Evolutionary conservation across 2,888 invertebrate species (phyloP).

Genomic region (Caenorhabditis macrosperma): DNA sequence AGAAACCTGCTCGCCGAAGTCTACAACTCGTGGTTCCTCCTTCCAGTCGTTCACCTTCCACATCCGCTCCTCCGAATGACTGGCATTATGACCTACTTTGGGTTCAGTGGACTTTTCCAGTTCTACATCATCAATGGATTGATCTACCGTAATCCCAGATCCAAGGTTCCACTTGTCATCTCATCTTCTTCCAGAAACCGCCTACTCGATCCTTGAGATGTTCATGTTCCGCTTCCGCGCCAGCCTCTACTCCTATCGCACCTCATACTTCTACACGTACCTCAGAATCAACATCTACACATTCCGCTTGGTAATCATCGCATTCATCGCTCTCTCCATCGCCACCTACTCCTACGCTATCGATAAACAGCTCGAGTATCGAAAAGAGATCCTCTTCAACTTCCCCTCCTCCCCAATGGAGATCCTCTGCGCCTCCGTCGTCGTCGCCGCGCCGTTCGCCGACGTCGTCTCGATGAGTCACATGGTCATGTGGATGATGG

Average conservation of each 20-base stretch:
- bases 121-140: slow-evolving; percentile 19
- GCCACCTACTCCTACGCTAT: slow-evolving; percentile 10
- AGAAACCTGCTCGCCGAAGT: slow-evolving; percentile 26
- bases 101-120: slow-evolving; percentile 29
- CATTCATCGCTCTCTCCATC: neutral
- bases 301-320: neutral
- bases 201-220: slow-evolving; percentile 29
- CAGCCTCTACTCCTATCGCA: slow-evolving; percentile 10
- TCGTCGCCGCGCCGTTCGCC: slow-evolving; percentile 19
- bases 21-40: slow-evolving; percentile 22
- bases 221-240: slow-evolving; percentile 34
- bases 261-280: slow-evolving; percentile 15
- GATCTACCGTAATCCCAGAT: slow-evolving; percentile 31
- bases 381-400: slow-evolving; percentile 2
- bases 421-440: slow-evolving; percentile 13
- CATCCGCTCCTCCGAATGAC: slow-evolving; percentile 18
- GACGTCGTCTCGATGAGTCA: slow-evolving; percentile 25
- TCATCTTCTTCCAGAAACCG: slow-evolving; percentile 22
- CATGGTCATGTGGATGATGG: slow-evolving; percentile 19
- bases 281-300: slow-evolving; percentile 18
- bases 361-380: neutral
- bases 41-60: slow-evolving; percentile 29
- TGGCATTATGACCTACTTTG: slow-evolving; percentile 19
- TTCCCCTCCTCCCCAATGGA: slow-evolving; percentile 11
- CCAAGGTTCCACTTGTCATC: neutral